Evolutionary conservation across 2,888 invertebrate genomes (phyloP).

Genomic region (Harpalus rufipes): DNA sequence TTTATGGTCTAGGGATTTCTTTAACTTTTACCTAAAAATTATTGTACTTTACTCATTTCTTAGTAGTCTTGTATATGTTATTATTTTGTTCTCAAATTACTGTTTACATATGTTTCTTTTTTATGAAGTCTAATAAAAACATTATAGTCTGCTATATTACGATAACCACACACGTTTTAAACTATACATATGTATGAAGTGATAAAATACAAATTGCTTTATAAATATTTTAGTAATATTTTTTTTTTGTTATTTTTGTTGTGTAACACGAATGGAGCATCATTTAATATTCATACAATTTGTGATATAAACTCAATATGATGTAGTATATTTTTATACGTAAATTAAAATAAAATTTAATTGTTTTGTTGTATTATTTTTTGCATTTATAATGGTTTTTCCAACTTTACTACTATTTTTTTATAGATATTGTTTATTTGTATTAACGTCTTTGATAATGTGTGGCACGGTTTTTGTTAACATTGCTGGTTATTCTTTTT

Average conservation of each 20-base stretch:
- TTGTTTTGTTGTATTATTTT: no score
- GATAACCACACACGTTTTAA: background rate
- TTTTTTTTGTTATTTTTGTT: background rate
- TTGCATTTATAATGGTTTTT: no score
- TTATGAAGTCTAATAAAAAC: background rate
- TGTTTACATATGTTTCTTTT: background rate
- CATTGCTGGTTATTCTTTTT: background rate
- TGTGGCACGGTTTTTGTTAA: background rate
- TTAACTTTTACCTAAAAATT: background rate
- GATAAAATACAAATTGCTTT: background rate
- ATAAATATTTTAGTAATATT: background rate
- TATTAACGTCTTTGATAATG: no score
- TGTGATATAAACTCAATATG: no score
- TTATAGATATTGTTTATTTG: no score
- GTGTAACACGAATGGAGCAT: background rate
- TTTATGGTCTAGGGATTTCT: no score
- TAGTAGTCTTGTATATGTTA: background rate
- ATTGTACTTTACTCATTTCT: background rate
- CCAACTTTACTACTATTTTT: no score
- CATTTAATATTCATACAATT: background rate
- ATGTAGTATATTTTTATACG: no score
- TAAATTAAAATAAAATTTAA: no score
- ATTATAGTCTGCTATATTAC: background rate
- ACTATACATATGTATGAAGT: background rate
- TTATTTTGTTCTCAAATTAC: background rate